These are phyloP conservation scores for Tribolium castaneum DNA, from an alignment of 1,140 invertebrate genomes.

Conservation along the genomic window DNA sequence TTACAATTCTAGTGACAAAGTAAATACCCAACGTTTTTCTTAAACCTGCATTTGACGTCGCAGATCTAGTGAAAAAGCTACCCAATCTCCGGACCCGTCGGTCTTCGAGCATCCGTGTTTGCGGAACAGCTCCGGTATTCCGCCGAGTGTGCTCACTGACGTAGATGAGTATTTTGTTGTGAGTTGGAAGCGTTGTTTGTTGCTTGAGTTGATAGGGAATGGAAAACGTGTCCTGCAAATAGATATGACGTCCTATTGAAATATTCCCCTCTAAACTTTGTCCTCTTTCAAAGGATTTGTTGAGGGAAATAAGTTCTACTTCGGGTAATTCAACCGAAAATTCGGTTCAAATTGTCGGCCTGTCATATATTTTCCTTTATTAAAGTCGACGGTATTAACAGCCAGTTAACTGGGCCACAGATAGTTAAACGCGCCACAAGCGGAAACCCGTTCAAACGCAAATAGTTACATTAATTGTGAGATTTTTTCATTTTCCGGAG, in stretches of 20 bases:
- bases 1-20: neutral
- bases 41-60: conserved; percentile 6
- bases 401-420: neutral
- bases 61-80: conserved; percentile 20
- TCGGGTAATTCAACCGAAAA: conserved; percentile 43
- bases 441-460: too few species aligned
- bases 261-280: conserved; percentile 18
- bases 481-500: too few species aligned
- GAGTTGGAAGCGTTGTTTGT: conserved; percentile 46
- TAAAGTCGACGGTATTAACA: neutral
- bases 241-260: conserved; percentile 44
- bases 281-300: conserved; percentile 41
- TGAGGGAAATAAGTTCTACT: conserved; percentile 45
- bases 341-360: conserved; percentile 30
- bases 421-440: neutral
- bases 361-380: conserved; percentile 10
- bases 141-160: conserved; percentile 41
- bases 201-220: conserved; percentile 44
- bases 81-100: conserved; percentile 26
- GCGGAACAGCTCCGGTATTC: conserved; percentile 22
- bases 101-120: conserved; percentile 10
- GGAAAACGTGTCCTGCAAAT: conserved; percentile 48
- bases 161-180: conserved; percentile 49
- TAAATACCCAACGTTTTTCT: neutral
- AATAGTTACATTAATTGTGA: too few species aligned